phyloP scores from a whole-genome alignment of 2,888 invertebrate species.

The Tiliacea aurago region DNA sequence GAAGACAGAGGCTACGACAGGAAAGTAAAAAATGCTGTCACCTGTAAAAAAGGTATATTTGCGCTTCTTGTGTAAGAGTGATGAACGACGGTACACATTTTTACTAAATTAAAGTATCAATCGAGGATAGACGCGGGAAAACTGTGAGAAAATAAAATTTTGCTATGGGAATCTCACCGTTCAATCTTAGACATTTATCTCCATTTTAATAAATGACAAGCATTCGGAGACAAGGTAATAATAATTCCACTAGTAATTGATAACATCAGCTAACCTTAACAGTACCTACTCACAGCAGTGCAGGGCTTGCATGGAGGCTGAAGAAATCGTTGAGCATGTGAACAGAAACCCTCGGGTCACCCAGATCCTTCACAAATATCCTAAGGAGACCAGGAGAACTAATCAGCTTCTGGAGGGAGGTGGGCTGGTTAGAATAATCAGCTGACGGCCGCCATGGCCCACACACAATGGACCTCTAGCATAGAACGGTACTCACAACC shows the following conservation, averaged over 20 bases:
- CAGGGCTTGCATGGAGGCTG: too few species aligned
- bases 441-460: too few species aligned
- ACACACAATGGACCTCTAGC: too few species aligned
- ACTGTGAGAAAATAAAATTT: neutral
- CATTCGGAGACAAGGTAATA: neutral
- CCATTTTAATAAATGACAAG: neutral
- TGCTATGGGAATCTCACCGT: neutral
- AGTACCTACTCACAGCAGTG: too few species aligned
- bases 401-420: too few species aligned
- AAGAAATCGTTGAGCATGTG: too few species aligned
- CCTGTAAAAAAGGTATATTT: constrained; percentile 1
- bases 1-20: neutral
- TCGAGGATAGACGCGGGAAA: neutral
- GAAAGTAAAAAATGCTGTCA: constrained; percentile 12
- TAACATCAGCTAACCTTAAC: constrained; percentile 12
- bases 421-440: too few species aligned
- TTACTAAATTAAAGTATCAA: constrained; percentile 14
- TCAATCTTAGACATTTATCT: neutral
- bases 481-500: too few species aligned
- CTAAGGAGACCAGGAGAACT: too few species aligned
- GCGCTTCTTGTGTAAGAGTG: constrained; percentile 7
- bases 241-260: constrained; percentile 7
- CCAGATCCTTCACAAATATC: too few species aligned
- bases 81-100: constrained; percentile 31
- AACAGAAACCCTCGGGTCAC: too few species aligned